Evolutionary conservation across 1,140 invertebrate genomes (phyloP).

Genomic region (Diorhabda sublineata): DNA sequence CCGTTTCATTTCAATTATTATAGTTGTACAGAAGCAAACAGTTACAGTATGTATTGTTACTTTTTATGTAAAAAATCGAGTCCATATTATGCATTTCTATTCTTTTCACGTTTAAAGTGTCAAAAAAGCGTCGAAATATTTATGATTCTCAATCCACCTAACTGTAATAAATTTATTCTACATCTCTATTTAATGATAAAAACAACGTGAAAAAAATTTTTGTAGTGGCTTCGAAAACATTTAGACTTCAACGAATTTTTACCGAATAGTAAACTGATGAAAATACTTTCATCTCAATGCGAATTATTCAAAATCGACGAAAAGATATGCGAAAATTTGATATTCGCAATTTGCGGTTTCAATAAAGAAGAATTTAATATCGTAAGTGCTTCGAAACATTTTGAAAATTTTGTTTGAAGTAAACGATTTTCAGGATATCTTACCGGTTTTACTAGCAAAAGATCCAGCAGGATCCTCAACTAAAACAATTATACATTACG

Average conservation of each 20-base stretch:
- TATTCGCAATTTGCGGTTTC: conserved; percentile 64
- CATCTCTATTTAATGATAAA: too few species aligned
- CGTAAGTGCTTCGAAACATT: conserved; percentile 5
- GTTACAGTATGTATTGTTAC: too few species aligned
- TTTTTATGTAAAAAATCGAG: too few species aligned
- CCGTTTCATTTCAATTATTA: too few species aligned
- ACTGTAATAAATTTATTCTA: not conserved
- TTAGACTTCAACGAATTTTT: conserved; percentile 65
- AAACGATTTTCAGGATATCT: conserved; percentile 5
- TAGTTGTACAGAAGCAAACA: too few species aligned
- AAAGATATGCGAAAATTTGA: conserved; percentile 60
- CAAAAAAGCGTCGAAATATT: not conserved
- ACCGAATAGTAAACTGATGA: conserved; percentile 57
- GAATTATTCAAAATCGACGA: conserved; percentile 55
- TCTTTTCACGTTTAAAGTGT: too few species aligned
- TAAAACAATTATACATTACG: conserved; percentile 68
- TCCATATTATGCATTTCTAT: too few species aligned
- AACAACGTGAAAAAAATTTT: conserved; percentile 18
- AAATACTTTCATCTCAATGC: conserved; percentile 60
- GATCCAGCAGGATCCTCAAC: conserved; percentile 76
- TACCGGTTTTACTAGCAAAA: conserved; percentile 68
- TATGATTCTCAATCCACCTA: not conserved
- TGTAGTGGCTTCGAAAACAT: conserved; percentile 54
- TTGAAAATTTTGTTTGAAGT: not conserved
- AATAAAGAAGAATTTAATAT: conserved; percentile 65